These are phyloP conservation scores for Limenitis camilla DNA, from an alignment of 2,888 invertebrate species.

Conservation along the genomic window DNA sequence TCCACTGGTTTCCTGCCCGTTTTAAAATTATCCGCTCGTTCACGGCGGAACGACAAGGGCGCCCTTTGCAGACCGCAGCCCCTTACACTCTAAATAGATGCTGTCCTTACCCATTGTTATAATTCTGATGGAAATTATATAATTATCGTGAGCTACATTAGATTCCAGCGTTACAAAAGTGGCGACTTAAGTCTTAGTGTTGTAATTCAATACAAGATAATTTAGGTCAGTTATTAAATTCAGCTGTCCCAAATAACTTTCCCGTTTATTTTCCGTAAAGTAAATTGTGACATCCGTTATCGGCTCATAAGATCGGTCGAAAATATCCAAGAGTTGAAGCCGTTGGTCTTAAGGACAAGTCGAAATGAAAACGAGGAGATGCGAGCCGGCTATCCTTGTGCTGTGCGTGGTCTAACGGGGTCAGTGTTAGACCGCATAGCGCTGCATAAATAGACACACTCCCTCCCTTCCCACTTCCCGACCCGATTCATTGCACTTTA, in stretches of 20 bases:
- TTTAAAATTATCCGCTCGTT: constrained; percentile 64
- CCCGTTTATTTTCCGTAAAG: too few species aligned
- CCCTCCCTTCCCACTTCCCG: constrained; percentile 30
- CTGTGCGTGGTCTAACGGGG: constrained; percentile 65
- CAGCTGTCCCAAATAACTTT: too few species aligned
- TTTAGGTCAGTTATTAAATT: too few species aligned
- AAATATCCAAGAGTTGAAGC: background rate
- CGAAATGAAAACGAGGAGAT: constrained; percentile 27
- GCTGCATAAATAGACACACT: constrained; percentile 61
- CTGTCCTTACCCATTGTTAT: constrained; percentile 6
- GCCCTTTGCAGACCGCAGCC: constrained; percentile 64
- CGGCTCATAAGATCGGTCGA: background rate
- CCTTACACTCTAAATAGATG: constrained; percentile 40
- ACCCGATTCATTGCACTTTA: constrained; percentile 31
- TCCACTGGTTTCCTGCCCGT: constrained; percentile 64
- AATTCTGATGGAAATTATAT: constrained; percentile 1
- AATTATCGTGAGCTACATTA: too few species aligned
- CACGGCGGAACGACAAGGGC: constrained; percentile 60
- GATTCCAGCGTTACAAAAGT: too few species aligned
- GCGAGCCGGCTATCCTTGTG: constrained; percentile 41
- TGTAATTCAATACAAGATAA: too few species aligned
- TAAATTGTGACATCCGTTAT: too few species aligned
- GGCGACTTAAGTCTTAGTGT: too few species aligned
- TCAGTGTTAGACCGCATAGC: constrained; percentile 73
- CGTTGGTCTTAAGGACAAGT: constrained; percentile 16